Conservation (phyloP, 2,888 invertebrate species). For the Baronia brevicornis region DNA sequence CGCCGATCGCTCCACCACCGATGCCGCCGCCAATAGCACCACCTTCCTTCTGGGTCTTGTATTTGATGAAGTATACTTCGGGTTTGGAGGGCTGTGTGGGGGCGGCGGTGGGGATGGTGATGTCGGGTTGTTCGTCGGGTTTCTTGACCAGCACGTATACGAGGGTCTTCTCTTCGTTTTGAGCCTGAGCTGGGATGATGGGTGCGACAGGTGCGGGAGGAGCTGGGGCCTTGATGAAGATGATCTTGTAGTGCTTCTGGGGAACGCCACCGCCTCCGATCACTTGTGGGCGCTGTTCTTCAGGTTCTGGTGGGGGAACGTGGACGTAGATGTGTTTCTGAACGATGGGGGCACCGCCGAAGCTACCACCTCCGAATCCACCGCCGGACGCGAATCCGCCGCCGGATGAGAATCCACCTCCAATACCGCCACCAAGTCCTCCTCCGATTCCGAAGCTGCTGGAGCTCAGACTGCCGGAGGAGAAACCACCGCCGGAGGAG, state of each 20-base stretch:
- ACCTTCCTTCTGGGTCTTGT: conserved; percentile 82
- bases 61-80: conserved; percentile 89
- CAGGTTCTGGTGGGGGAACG: conserved; percentile 87
- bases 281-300: conserved; percentile 80
- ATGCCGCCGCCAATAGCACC: conserved; percentile 40
- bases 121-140: conserved; percentile 87
- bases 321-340: conserved; percentile 90
- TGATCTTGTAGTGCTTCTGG: conserved; percentile 90
- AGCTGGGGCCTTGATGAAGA: conserved; percentile 89
- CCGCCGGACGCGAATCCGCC: conserved; percentile 33
- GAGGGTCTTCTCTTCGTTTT: conserved; percentile 86
- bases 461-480: conserved; percentile 36
- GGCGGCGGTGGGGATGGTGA: conserved; percentile 82
- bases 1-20: conserved; percentile 25
- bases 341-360: conserved; percentile 75
- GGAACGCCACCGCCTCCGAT: conserved; percentile 78
- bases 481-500: conserved; percentile 36
- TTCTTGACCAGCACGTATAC: conserved; percentile 89
- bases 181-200: conserved; percentile 82
- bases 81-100: conserved; percentile 87
- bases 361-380: conserved; percentile 46
- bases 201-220: conserved; percentile 85
- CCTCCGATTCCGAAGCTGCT: conserved; percentile 50
- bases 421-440: conserved; percentile 40
- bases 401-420: conserved; percentile 31